These are phyloP conservation scores for Lytechinus pictus DNA, from an alignment of 35 echinoderm and acorn worm species.

Conservation along the genomic window DNA sequence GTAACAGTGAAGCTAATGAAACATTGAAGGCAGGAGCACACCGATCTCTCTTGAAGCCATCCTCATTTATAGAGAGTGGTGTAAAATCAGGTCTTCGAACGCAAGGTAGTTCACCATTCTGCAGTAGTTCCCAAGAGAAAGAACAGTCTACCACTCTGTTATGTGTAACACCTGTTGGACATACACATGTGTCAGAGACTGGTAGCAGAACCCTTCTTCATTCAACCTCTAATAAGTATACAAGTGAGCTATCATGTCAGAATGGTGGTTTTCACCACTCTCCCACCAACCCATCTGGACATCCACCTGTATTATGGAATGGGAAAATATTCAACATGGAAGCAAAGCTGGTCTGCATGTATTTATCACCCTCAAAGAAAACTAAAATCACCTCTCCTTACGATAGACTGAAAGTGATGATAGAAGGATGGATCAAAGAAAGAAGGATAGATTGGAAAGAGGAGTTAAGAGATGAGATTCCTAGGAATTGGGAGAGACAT, in stretches of 20 bases:
- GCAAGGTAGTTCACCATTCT: background rate
- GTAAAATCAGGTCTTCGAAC: too few relatives aligned
- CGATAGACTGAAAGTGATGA: conserved; percentile 24
- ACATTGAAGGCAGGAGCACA: background rate
- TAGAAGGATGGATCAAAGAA: conserved; percentile 44
- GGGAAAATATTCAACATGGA: background rate
- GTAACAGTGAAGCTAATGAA: background rate
- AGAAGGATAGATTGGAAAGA: conserved; percentile 40
- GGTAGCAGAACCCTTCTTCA: background rate
- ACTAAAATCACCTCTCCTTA: conserved; percentile 49
- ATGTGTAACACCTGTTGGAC: background rate
- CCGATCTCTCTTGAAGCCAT: background rate
- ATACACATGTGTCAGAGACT: background rate
- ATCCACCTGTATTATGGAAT: background rate
- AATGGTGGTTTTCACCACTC: background rate
- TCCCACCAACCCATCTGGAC: background rate
- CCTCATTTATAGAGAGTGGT: background rate
- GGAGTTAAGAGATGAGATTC: conserved; percentile 62
- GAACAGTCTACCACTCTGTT: background rate
- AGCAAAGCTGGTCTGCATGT: background rate
- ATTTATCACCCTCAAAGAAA: conserved; percentile 70
- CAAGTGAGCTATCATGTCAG: background rate
- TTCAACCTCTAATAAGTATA: background rate
- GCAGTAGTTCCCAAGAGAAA: background rate
- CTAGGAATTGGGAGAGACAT: conserved; percentile 88